Evolutionary conservation across 2,888 invertebrate species (phyloP).

Genomic region (Apomyelois bistriatella): DNA sequence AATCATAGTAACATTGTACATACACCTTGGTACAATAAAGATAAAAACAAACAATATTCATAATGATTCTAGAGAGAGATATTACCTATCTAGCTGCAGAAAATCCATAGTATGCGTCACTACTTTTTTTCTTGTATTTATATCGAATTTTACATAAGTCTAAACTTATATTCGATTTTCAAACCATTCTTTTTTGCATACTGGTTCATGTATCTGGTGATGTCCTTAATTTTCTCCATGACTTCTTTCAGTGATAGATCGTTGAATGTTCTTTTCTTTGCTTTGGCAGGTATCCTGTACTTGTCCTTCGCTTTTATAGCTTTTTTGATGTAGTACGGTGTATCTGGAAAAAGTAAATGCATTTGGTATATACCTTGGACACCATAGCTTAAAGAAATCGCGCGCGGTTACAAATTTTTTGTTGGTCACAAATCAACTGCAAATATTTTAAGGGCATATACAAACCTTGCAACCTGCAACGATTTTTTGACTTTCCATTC

Average conservation of each 20-base stretch:
- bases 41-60: too few relatives aligned
- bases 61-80: too few relatives aligned
- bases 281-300: neutral
- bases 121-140: neutral
- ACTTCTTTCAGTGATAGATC: neutral
- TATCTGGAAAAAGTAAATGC: neutral
- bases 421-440: too few relatives aligned
- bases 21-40: too few relatives aligned
- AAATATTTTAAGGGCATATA: too few relatives aligned
- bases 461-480: too few relatives aligned
- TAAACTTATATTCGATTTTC: slow-evolving; percentile 2
- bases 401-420: too few relatives aligned
- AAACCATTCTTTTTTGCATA: slow-evolving; percentile 8
- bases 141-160: neutral
- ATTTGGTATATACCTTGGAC: neutral
- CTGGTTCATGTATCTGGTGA: slow-evolving; percentile 1
- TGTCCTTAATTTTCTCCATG: slow-evolving; percentile 1
- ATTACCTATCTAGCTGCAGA: too few relatives aligned
- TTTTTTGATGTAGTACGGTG: neutral
- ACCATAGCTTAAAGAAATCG: too few relatives aligned
- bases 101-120: too few relatives aligned
- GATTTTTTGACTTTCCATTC: too few relatives aligned
- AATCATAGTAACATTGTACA: too few relatives aligned
- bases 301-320: neutral
- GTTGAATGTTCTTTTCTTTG: neutral